Percentiles rank a stretch among this genome's conserved stretches.
phyloP scores from a whole-genome alignment of 2,113 vertebrate genomes.

The Astatoreochromis straeleni region DNA sequence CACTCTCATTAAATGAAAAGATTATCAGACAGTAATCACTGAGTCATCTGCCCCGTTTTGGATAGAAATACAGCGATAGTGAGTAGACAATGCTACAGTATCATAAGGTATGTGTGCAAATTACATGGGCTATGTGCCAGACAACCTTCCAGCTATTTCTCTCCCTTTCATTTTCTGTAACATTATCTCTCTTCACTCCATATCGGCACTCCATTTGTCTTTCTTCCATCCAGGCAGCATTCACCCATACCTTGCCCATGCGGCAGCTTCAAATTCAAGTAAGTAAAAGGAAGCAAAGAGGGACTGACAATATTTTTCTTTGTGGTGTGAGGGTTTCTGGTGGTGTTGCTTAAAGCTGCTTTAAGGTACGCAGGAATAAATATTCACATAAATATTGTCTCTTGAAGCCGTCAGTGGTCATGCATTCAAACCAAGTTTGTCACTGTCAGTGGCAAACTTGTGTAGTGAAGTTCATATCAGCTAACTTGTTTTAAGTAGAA shows the following conservation, averaged over 20 bases:
- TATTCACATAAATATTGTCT: not conserved
- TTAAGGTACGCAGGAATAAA: not conserved
- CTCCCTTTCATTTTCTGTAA: conserved; percentile 45
- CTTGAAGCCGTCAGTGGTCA: not conserved
- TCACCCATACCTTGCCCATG: conserved; percentile 80
- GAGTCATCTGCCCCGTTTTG: conserved; percentile 4
- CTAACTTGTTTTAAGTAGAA: not conserved
- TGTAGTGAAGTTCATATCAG: not conserved
- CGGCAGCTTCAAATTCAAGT: conserved; percentile 77
- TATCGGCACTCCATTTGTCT: conserved; percentile 35
- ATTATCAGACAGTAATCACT: conserved; percentile 16
- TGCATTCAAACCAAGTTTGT: conserved; percentile 1
- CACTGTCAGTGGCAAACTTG: not conserved
- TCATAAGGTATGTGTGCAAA: conserved; percentile 50
- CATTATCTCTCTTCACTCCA: conserved; percentile 27
- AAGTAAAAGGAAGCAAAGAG: conserved; percentile 64
- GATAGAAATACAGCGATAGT: conserved; percentile 9
- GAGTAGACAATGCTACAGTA: conserved; percentile 31
- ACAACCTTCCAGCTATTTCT: conserved; percentile 1
- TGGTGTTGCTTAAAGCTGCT: not conserved
- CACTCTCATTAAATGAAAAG: conserved; percentile 40
- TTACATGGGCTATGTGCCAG: conserved; percentile 39
- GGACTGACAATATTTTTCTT: not conserved
- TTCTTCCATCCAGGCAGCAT: conserved; percentile 72
- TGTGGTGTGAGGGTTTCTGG: not conserved